Evolutionary conservation across 2,113 vertebrate species (phyloP).

Genomic region (Tychaedon coryphoeus): DNA sequence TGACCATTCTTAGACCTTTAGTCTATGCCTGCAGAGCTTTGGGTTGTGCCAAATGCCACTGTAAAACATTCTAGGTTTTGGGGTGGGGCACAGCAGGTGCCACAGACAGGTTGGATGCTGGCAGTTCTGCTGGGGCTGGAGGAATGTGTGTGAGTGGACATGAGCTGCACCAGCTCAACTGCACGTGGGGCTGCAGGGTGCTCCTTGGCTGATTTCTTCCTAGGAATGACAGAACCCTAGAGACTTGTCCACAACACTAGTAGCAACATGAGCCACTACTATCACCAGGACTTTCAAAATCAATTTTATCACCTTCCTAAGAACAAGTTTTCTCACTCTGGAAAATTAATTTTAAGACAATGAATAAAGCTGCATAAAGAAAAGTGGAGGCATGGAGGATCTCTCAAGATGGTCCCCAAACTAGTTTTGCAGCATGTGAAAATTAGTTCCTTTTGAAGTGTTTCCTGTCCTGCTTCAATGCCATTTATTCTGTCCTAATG

Average conservation of each 20-base stretch:
- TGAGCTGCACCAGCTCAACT: not conserved
- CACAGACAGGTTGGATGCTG: not conserved
- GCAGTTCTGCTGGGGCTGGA: not conserved
- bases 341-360: not conserved
- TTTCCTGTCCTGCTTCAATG: not conserved
- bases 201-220: not conserved
- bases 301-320: not conserved
- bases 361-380: not conserved
- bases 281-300: not conserved
- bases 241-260: not conserved
- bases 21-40: not conserved
- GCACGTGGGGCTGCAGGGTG: rapidly evolving
- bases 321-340: rapidly evolving
- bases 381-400: not conserved
- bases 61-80: not conserved
- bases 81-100: not conserved
- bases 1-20: rapidly evolving
- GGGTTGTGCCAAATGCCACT: not conserved
- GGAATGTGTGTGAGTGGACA: not conserved
- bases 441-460: not conserved
- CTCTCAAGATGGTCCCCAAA: not conserved
- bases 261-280: not conserved
- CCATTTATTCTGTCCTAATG: not conserved
- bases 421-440: not conserved
- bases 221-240: not conserved